Evolutionary conservation across 2,888 invertebrate species (phyloP), one percentile per base, ranked within the genome.

Genomic region (Bellardia bayeri): DNA sequence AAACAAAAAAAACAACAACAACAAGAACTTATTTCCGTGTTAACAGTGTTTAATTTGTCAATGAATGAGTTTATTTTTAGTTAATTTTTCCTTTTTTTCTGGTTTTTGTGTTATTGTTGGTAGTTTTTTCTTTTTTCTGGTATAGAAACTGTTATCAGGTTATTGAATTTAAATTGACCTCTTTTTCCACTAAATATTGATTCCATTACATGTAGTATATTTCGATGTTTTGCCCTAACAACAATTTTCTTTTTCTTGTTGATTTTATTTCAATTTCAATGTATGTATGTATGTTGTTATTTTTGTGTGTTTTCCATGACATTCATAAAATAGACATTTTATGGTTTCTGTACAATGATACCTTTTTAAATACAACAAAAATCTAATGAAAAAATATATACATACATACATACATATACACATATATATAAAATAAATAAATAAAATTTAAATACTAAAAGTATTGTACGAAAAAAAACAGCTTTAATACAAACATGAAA

Each of bases 161-260:
- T 78, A 85, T 85, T 87, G 85, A 82, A 85, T 87, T 87, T 85
- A 74, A 82, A 79, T 84, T 85, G 85, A 82, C 87, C 87, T 82
- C 81, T 74, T 87, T 82, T 61, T 42, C 68, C 49, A 49, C 42
- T 37, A 71, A 66, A 49, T 82, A 71, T 85, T 76, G 76, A 82
- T 85, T 80, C 54, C 45, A 68, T 80, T 85, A 79, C 56, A 63
- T 78, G 56, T n/a, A 49, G 63, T 76, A 66, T 49, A 40, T 45
- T 71, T 76, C 23, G 13, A 14, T 42, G 54, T 64, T 58, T 49
- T 11, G 40, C 51, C 9, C 54, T 14, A 2, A 14, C 16, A 23
- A 23, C 23, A 23, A 23, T 13, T 33, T 45, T 23, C 9, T 30
- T 4, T 40, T 58, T 11, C 49, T 56, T 49, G 8, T 78, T 56